These are phyloP conservation scores for Echiichthys vipera DNA, from an alignment of 2,797 vertebrate genomes.

Conservation along the genomic window DNA sequence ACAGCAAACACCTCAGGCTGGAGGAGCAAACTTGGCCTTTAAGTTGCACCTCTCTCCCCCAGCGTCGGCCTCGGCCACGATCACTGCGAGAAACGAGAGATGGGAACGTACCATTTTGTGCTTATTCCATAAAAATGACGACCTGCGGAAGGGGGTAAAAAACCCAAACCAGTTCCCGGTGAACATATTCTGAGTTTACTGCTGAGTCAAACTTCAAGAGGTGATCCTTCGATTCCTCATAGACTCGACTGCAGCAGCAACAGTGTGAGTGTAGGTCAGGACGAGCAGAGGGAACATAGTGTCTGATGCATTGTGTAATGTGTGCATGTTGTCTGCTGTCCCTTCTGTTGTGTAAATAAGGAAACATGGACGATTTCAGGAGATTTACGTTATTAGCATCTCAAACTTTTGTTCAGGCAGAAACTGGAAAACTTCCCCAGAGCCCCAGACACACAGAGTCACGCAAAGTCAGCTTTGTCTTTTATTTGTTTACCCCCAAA, in stretches of 20 bases:
- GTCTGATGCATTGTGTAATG: too few species aligned
- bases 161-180: neutral
- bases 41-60: neutral
- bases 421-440: too few species aligned
- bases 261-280: too few species aligned
- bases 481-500: too few species aligned
- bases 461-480: too few species aligned
- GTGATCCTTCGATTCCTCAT: conserved; percentile 26
- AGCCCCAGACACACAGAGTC: too few species aligned
- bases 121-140: neutral
- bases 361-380: too few species aligned
- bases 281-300: too few species aligned
- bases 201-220: conserved; percentile 47
- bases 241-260: neutral
- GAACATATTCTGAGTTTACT: conserved; percentile 4
- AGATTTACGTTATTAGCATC: too few species aligned
- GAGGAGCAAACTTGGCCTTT: conserved; percentile 42
- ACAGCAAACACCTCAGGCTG: conserved; percentile 22
- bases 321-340: too few species aligned
- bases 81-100: conserved; percentile 22
- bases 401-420: too few species aligned
- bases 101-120: conserved; percentile 14
- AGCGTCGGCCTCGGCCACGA: neutral
- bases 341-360: too few species aligned
- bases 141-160: neutral